A percentile compares a stretch with the other conserved stretches of the same genome.
Evolutionary conservation across 2,888 invertebrate genomes (phyloP).

Genomic region (Phytoseiulus persimilis): DNA sequence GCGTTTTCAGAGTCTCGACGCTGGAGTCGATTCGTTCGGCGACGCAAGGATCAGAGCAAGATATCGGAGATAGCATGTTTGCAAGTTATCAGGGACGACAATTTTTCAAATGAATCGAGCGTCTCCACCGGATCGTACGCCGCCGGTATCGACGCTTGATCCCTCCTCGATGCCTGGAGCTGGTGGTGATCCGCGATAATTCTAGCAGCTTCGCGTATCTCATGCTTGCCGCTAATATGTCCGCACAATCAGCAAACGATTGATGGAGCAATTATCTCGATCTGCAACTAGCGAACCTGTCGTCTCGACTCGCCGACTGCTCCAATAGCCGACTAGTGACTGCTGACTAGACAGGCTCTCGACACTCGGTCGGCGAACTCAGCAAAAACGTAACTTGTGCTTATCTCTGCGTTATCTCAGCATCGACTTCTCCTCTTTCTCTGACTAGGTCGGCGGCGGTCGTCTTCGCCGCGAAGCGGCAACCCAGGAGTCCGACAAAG

Average conservation of each 20-base stretch:
- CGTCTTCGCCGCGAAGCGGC: neutral
- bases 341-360: neutral
- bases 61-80: neutral
- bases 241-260: neutral
- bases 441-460: neutral
- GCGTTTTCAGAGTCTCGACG: too few relatives aligned
- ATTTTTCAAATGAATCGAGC: neutral
- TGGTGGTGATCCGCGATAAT: neutral
- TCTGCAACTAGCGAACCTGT: neutral
- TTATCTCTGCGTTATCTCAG: neutral
- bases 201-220: neutral
- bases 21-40: neutral
- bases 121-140: neutral
- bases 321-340: neutral
- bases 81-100: neutral
- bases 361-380: neutral
- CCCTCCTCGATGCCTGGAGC: neutral
- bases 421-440: neutral
- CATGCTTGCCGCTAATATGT: neutral
- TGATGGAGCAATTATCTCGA: neutral
- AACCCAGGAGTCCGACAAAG: neutral
- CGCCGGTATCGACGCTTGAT: neutral
- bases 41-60: neutral
- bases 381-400: neutral
- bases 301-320: neutral